Conservation (phyloP, 2,113 vertebrate species). For the Microcebus lehilahytsara region DNA sequence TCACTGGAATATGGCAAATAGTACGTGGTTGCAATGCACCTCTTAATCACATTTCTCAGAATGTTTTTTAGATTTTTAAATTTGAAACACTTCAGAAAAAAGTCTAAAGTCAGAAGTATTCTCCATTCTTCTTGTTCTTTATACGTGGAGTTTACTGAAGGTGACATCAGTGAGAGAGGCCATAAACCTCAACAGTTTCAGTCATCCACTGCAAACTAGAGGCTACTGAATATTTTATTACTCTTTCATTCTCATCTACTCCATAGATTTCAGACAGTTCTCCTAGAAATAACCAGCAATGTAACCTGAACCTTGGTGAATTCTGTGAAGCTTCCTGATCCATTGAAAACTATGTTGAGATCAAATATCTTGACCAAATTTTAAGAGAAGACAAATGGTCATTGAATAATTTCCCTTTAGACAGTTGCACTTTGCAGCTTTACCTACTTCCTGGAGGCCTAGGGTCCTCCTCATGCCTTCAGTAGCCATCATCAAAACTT, state of each 20-base stretch:
- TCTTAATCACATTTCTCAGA: not conserved
- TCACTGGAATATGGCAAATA: not conserved
- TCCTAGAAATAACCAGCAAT: not conserved
- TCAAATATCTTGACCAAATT: slow-evolving; percentile 4
- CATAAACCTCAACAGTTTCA: not conserved
- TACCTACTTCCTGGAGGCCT: not conserved
- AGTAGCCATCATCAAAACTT: not conserved
- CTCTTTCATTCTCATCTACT: not conserved
- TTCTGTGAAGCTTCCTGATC: not conserved
- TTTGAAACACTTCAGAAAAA: not conserved
- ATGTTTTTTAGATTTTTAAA: not conserved
- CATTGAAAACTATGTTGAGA: not conserved
- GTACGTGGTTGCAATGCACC: not conserved
- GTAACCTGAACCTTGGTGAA: not conserved
- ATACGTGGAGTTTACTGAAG: not conserved
- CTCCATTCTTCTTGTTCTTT: not conserved
- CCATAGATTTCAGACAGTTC: not conserved
- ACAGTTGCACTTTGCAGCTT: not conserved
- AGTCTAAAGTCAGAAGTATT: not conserved
- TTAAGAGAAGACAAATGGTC: not conserved
- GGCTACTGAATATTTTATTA: not conserved
- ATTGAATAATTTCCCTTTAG: not conserved
- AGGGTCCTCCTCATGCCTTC: not conserved
- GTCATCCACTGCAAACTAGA: not conserved
- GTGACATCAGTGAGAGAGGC: not conserved